Percentiles rank a stretch among this genome's conserved stretches.
Evolutionary conservation across 2,797 vertebrate genomes (phyloP).

Genomic region (Manis javanica): DNA sequence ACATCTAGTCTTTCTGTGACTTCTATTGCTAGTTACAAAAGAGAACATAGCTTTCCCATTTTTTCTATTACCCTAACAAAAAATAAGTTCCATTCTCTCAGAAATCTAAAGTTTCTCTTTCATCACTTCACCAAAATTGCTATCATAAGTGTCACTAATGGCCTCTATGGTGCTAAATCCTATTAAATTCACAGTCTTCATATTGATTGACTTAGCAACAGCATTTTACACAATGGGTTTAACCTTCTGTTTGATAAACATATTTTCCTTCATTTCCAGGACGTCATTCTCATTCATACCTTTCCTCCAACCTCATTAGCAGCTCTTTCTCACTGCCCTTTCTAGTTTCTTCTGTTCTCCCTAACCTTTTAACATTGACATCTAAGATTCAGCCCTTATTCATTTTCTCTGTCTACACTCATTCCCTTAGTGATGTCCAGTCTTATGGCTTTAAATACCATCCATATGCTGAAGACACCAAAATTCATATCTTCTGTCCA

Average conservation of each 20-base stretch:
- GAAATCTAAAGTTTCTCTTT: background rate
- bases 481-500: background rate
- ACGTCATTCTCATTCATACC: background rate
- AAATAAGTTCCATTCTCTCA: background rate
- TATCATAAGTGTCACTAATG: background rate
- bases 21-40: background rate
- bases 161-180: background rate
- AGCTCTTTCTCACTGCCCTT: background rate
- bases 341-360: background rate
- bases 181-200: background rate
- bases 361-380: background rate
- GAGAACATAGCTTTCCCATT: background rate
- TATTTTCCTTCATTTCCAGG: background rate
- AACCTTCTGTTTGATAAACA: background rate
- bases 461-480: background rate
- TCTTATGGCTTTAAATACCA: background rate
- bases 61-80: background rate
- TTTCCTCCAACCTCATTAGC: background rate
- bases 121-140: background rate
- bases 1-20: background rate
- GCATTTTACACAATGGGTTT: background rate
- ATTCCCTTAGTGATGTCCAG: background rate
- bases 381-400: background rate
- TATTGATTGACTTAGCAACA: background rate
- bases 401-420: background rate